Evolutionary conservation across 1,140 invertebrate species (phyloP), one percentile per base, ranked within the genome.

Genomic region (Macrobrachium rosenbergii): DNA sequence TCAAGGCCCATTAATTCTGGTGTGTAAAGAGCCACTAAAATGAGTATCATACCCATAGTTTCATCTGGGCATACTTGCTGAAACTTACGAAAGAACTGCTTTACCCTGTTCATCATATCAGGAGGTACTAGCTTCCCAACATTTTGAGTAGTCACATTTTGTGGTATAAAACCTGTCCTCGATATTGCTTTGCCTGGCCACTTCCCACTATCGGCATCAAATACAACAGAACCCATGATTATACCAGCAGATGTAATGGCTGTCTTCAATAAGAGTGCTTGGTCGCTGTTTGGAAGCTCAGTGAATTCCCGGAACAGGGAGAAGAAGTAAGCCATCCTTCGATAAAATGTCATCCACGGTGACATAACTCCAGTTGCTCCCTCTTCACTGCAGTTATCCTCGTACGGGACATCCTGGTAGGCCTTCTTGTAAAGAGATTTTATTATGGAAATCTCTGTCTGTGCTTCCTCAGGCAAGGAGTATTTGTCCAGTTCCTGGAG

Each of bases 31-130:
- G 89, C 81, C 67, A 90, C 89, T 14, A 90, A 76, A 62, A 90
- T 90, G 21, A 90, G 87, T 58, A 90, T 90, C 84, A 88, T 90
- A 52, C 87, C 89, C 89, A 90, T 90, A 10, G 87, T 90, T 72
- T 90, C 87, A 28, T 90, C 89, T 19, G 89, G 89, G 81, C 89
- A 90, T n/a, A 90, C 86, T 28, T 79, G 79, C 80, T 88, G 87
- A 62, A 90, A 90, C 78, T 90, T 90, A 19, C 85, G 76, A 62
- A 90, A 90, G 83, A 90, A 90, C 12, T 82, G 82, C 23, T 88
- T 85, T 43, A 90, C 89, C 6, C 89, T 83, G 45, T 73, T 60
- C 60, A 90, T 83, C 5, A 90, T 60, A 23, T 90, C 89, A 11
- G 82, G 67, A 64, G 89, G 87, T n/a, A 90, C 89, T 12, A 90